Percentiles rank a stretch among this genome's conserved stretches.
Evolutionary conservation across 2,888 invertebrate species (phyloP).

Genomic region (Apomyelois bistriatella): DNA sequence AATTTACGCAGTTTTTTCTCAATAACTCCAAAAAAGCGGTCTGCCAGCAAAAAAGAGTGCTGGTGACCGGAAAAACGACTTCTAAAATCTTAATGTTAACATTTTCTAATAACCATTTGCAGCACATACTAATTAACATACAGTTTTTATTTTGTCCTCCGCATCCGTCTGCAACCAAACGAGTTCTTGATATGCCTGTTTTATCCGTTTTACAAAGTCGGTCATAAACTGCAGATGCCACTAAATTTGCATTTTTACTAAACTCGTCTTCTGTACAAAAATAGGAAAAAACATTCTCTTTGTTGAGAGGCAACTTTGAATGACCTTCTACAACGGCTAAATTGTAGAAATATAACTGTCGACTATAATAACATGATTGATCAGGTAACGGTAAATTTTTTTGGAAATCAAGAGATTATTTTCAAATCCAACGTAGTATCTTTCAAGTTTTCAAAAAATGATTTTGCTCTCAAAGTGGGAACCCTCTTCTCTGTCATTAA

Average conservation of each 20-base stretch:
- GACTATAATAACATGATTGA: constrained; percentile 23
- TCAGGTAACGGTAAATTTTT: constrained; percentile 36
- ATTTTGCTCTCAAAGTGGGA: constrained; percentile 26
- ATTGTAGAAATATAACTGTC: constrained; percentile 27
- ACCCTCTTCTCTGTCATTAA: constrained; percentile 28
- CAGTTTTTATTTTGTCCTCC: constrained; percentile 23
- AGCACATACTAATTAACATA: constrained; percentile 19
- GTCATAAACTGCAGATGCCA: constrained; percentile 21
- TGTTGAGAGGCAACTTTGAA: constrained; percentile 19
- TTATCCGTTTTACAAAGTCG: constrained; percentile 23
- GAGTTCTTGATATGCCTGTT: constrained; percentile 20
- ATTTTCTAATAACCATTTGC: constrained; percentile 18
- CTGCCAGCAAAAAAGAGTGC: neutral
- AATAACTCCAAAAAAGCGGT: neutral
- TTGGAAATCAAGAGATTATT: constrained; percentile 38
- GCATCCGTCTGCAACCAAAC: constrained; percentile 23
- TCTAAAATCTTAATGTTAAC: neutral
- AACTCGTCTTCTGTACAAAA: constrained; percentile 27
- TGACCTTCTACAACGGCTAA: constrained; percentile 22
- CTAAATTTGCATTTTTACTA: constrained; percentile 23
- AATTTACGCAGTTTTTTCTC: neutral
- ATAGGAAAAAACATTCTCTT: constrained; percentile 29
- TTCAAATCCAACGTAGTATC: constrained; percentile 19
- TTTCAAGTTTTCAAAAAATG: constrained; percentile 27
- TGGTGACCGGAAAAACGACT: neutral